Evolutionary conservation across 2,888 invertebrate genomes (phyloP).

Genomic region (Isotomurus palustris): DNA sequence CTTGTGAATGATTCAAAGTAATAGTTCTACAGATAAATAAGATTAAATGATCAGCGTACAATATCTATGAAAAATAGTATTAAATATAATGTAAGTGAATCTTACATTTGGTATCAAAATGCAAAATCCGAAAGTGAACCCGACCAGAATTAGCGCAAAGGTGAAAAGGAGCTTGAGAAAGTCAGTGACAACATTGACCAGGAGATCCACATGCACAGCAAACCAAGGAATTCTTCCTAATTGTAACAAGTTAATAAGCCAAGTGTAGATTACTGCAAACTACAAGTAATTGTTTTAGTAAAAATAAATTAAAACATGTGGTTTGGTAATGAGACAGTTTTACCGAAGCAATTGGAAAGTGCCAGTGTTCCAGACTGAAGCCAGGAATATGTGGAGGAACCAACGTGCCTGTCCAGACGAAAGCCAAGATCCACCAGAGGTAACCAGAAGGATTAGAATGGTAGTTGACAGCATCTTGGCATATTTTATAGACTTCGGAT

Average conservation of each 20-base stretch:
- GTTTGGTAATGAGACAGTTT: neutral
- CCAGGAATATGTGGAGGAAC: slow-evolving; percentile 21
- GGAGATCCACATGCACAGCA: slow-evolving; percentile 82
- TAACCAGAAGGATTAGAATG: neutral
- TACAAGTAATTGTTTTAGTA: neutral
- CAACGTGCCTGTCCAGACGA: slow-evolving; percentile 15
- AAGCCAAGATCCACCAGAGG: slow-evolving; percentile 32
- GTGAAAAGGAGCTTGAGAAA: slow-evolving; percentile 61
- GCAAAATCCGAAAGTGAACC: slow-evolving; percentile 73
- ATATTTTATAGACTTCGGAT: slow-evolving; percentile 26
- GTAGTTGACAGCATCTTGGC: neutral
- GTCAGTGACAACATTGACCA: slow-evolving; percentile 57
- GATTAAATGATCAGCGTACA: slow-evolving; percentile 14
- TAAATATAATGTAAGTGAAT: neutral
- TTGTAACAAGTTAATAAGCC: slow-evolving; percentile 80
- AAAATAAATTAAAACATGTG: neutral
- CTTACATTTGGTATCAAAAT: slow-evolving; percentile 62
- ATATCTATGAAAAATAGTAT: slow-evolving; percentile 1
- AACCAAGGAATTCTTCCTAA: slow-evolving; percentile 80
- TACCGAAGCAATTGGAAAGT: slow-evolving; percentile 34
- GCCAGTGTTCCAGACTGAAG: slow-evolving; percentile 20
- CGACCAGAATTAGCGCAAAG: slow-evolving; percentile 72
- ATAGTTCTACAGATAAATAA: neutral
- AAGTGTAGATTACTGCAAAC: slow-evolving; percentile 67
- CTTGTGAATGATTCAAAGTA: slow-evolving; percentile 15